Evolutionary conservation across 2,113 vertebrate genomes (phyloP).

Genomic region (Chloropsis hardwickii): DNA sequence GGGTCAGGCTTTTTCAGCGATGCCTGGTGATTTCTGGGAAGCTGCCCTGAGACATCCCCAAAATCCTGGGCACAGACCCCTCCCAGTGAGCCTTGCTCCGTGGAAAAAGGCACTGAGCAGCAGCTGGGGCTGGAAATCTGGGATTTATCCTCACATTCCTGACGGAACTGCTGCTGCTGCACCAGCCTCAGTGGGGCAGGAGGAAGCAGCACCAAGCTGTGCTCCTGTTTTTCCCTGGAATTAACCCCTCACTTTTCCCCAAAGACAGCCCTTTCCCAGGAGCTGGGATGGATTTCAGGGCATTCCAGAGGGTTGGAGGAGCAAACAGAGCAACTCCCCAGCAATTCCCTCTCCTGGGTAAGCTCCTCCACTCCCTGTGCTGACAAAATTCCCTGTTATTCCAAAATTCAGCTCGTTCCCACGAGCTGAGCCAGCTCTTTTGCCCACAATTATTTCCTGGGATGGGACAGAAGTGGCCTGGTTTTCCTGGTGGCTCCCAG

Average conservation of each 20-base stretch:
- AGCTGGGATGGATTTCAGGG: background rate
- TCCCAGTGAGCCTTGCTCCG: background rate
- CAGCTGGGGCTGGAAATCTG: background rate
- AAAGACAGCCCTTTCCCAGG: background rate
- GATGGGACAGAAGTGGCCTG: background rate
- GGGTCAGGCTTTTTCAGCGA: background rate
- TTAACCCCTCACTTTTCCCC: background rate
- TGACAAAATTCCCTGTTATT: background rate
- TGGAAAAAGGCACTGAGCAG: background rate
- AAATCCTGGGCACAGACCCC: background rate
- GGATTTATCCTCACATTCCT: background rate
- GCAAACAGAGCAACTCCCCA: background rate
- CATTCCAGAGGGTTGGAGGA: background rate
- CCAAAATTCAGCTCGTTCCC: background rate
- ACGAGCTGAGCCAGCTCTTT: constrained; percentile 34
- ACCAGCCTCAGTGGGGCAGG: background rate
- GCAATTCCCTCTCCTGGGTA: background rate
- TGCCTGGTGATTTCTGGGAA: background rate
- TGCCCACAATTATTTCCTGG: constrained; percentile 80
- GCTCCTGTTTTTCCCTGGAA: background rate
- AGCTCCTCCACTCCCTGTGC: background rate
- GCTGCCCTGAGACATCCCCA: background rate
- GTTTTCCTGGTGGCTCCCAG: constrained; percentile 22
- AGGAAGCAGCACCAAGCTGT: background rate
- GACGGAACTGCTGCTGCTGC: background rate